A percentile compares a stretch with the other conserved stretches of the same genome.
phyloP scores from a whole-genome alignment of 2,113 vertebrate species.

The Antennarius striatus region DNA sequence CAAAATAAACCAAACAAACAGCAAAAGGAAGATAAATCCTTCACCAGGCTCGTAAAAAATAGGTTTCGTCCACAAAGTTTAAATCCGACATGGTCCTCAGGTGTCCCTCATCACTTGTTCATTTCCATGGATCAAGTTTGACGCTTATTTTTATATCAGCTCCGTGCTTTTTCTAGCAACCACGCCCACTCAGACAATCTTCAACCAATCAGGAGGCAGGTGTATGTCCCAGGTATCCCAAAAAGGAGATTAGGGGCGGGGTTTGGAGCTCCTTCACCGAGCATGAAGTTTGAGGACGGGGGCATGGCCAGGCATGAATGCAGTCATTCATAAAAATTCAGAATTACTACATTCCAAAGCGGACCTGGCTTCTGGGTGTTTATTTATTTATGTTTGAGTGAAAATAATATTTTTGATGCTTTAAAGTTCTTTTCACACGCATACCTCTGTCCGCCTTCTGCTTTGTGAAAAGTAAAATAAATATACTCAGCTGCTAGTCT shows the following conservation, averaged over 20 bases:
- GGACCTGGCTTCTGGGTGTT: slow-evolving; percentile 69
- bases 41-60: slow-evolving; percentile 20
- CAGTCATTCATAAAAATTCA: slow-evolving; percentile 83
- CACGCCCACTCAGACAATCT: slow-evolving; percentile 59
- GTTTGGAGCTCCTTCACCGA: slow-evolving; percentile 14
- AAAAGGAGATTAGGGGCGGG: slow-evolving; percentile 32
- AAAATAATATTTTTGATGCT: slow-evolving; percentile 76
- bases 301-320: slow-evolving; percentile 79
- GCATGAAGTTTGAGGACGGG: slow-evolving; percentile 19
- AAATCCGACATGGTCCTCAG: slow-evolving; percentile 45
- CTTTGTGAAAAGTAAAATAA: slow-evolving; percentile 74
- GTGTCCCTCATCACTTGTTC: slow-evolving; percentile 44
- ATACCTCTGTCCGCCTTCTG: slow-evolving; percentile 58
- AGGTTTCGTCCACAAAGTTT: slow-evolving; percentile 42
- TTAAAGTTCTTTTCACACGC: slow-evolving; percentile 75
- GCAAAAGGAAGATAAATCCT: slow-evolving; percentile 37
- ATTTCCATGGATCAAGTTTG: slow-evolving; percentile 38
- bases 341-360: slow-evolving; percentile 79
- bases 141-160: slow-evolving; percentile 64
- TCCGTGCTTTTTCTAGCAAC: slow-evolving; percentile 40
- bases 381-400: slow-evolving; percentile 73
- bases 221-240: slow-evolving; percentile 44
- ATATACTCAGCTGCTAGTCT: slow-evolving; percentile 72
- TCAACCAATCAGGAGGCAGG: slow-evolving; percentile 70
- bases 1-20: not conserved